Evolutionary conservation across 2,797 vertebrate genomes (phyloP), one percentile per base, ranked within the genome.

Genomic region (Macropodus opercularis): DNA sequence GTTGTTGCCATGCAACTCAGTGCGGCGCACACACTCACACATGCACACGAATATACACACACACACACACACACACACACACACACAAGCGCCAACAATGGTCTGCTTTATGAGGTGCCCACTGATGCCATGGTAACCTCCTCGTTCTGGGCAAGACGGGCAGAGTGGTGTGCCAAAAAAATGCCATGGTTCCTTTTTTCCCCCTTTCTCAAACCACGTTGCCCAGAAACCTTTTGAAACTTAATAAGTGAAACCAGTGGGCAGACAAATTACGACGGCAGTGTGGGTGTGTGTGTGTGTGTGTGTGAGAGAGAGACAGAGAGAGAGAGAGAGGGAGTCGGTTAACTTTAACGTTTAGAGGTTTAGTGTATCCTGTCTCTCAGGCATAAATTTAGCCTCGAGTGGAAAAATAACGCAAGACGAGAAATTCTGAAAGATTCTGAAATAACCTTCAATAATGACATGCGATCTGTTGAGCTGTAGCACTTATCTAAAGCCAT

Each of bases 211-310:
- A 76, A 90, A 85, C 91, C 89, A 87, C 69, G 89, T 91, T 93
- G 91, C 92, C 91, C 91, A 89, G 91, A 90, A 92, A 92, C 91
- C 91, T 93, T 91, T 93, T 92, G 89, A 92, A 92, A 91, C 86
- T 81, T 92, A 92, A 90, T 92, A 92, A 91, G 91, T 91, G 90
- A 93, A 90, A 88, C 85, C 89, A 90, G 90, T 87, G 90, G 83
- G 85, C 85, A 88, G 90, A 88, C 85, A 91, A 87, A 92, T 91
- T 83, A 89, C 76, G 66, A 71, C 26, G 69, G 66, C 75, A 76
- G 72, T 67, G 72, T 68, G 77, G 76, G 72, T 44, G 46, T 40
- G 21, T 34, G 44, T 46, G 39, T 49, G 46, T 18, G 41, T 11
- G 44, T 41, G 42, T 35, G 49, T 1, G 26, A 4, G 27, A 8